These are phyloP conservation scores for Apamea anceps DNA, from an alignment of 2,888 invertebrate species.

Conservation along the genomic window DNA sequence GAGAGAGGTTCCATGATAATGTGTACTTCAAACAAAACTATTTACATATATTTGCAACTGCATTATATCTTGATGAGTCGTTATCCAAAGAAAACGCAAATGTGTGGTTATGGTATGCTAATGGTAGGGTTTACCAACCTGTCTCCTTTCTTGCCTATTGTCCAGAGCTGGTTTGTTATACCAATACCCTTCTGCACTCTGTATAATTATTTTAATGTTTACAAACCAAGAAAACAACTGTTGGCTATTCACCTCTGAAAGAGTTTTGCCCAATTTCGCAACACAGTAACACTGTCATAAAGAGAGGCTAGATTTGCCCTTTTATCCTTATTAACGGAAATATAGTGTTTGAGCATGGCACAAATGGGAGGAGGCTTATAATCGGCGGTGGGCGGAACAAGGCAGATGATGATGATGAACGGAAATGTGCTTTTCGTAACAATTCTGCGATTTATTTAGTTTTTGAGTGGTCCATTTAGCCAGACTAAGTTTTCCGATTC, in stretches of 20 bases:
- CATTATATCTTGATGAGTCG: slow-evolving; percentile 33
- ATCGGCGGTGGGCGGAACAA: too few species aligned
- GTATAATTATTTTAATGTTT: neutral
- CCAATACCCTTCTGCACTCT: neutral
- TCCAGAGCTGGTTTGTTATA: neutral
- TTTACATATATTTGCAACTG: slow-evolving; percentile 43
- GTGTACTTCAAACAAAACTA: slow-evolving; percentile 36
- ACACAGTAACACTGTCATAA: neutral
- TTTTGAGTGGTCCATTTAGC: neutral
- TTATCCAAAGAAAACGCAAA: slow-evolving; percentile 24
- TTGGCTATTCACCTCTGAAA: neutral
- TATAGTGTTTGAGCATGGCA: neutral
- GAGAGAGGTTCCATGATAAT: slow-evolving; percentile 37
- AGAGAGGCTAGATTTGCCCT: neutral
- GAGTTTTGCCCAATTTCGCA: neutral
- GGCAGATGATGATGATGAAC: neutral
- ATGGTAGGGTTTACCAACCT: slow-evolving; percentile 30
- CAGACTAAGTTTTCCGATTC: neutral
- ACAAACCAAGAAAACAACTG: neutral
- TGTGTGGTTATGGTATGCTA: slow-evolving; percentile 38
- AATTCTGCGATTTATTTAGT: neutral
- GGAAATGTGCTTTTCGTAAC: neutral
- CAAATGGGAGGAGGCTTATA: too few species aligned
- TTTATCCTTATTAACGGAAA: neutral
- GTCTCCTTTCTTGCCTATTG: neutral